These are phyloP conservation scores for Encarsia formosa DNA, from an alignment of 2,888 invertebrate species.

Conservation along the genomic window DNA sequence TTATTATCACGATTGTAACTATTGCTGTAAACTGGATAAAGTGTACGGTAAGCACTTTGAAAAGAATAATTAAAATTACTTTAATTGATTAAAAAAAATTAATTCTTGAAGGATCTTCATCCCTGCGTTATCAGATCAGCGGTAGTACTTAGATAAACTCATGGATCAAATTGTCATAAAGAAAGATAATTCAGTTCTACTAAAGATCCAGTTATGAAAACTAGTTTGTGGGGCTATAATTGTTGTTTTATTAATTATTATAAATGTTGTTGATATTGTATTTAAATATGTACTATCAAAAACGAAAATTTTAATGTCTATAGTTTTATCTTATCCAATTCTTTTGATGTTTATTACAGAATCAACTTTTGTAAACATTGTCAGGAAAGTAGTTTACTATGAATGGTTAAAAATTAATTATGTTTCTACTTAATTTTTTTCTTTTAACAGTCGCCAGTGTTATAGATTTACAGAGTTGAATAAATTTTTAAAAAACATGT, in stretches of 20 bases:
- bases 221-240: too few relatives aligned
- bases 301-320: background rate
- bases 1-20: background rate
- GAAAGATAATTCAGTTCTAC: too few relatives aligned
- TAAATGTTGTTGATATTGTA: too few relatives aligned
- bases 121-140: background rate
- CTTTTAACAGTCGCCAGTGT: background rate
- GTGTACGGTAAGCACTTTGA: conserved; percentile 1
- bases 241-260: too few relatives aligned
- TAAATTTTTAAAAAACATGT: background rate
- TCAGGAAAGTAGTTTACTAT: conserved; percentile 2
- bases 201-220: too few relatives aligned
- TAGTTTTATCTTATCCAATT: background rate
- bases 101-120: conserved; percentile 1
- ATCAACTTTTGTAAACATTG: conserved; percentile 1
- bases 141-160: background rate
- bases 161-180: conserved; percentile 6
- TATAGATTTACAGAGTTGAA: background rate
- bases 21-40: conserved; percentile 2
- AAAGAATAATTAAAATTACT: background rate
- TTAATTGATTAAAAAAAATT: background rate
- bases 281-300: too few relatives aligned
- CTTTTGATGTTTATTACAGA: conserved; percentile 3
- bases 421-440: too few relatives aligned
- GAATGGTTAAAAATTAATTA: too few relatives aligned